Evolutionary conservation across 2,888 invertebrate genomes (phyloP), one percentile per base, ranked within the genome.

Genomic region (Trilocha varians): DNA sequence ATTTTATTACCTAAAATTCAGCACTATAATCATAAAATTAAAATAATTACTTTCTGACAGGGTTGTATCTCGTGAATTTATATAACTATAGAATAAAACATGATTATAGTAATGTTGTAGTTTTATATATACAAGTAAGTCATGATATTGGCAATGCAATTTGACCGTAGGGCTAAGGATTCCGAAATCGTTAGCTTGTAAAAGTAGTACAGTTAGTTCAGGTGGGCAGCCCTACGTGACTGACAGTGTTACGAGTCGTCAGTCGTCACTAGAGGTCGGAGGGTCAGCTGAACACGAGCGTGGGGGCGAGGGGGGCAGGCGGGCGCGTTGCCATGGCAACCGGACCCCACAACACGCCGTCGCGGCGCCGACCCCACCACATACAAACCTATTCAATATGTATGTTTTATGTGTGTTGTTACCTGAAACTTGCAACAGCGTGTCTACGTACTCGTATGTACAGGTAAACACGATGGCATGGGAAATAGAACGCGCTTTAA

Each of bases 321-420:
- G 59, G 59, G 57, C 53, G 57, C 49, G 78, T 83, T 57, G 57
- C 64, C 69, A 78, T 78, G 66, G 61, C 65, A 65, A 83, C 80
- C 60, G 70, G 65, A 75, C 78, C 79, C 80, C 73, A 80, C 80
- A 83, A 84, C 84, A 83, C 84, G 83, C 75, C 84, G 74, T 57
- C 60, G 67, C 70, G 83, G 83, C 84, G 84, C 84, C 84, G 62
- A 57, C 65, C 62, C 57, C 60, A 55, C 66, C 57, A 64, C 68
- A 63, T 64, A 61, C 70, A 66, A 57, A 56, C 60, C 53, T 61
- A 62, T 58, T 59, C 18, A 64, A 59, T 66, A 69, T 72, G 69
- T 71, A 73, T 73, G 66, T 71, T 75, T 74, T 75, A 78, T 73
- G 65, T 65, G 68, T 75, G n/a, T 72, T 75, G 73, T 68, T 69